Evolutionary conservation across 2,113 vertebrate genomes (phyloP).

Genomic region (Benitochromis conjunctus): DNA sequence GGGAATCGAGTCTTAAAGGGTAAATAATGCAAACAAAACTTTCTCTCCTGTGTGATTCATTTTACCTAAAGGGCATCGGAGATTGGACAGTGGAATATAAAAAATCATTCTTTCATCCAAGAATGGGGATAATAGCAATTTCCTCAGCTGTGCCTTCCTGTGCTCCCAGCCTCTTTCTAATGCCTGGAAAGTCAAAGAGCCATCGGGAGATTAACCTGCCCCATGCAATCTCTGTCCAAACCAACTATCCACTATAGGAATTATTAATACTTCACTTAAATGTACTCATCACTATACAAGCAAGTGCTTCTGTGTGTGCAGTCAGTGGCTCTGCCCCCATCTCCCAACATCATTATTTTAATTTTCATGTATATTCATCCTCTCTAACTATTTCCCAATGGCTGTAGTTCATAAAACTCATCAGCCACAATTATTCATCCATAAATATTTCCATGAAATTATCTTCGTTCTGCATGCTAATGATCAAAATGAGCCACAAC

Average conservation of each 20-base stretch:
- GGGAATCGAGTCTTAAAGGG: background rate
- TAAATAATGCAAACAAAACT: background rate
- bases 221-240: background rate
- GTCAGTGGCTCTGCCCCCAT: background rate
- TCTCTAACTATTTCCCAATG: background rate
- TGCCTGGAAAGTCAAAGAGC: background rate
- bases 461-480: background rate
- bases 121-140: background rate
- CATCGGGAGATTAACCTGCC: background rate
- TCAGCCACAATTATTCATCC: constrained; percentile 10
- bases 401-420: background rate
- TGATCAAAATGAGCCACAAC: background rate
- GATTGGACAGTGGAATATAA: constrained; percentile 6
- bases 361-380: background rate
- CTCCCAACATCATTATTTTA: background rate
- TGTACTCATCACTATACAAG: background rate
- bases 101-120: background rate
- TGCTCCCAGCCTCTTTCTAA: background rate
- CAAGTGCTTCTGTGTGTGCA: background rate
- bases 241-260: background rate
- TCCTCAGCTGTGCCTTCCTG: background rate
- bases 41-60: background rate
- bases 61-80: background rate
- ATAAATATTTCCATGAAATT: constrained; percentile 3
- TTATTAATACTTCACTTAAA: constrained; percentile 20